Evolutionary conservation across 1,140 invertebrate genomes (phyloP).

Genomic region (Adelges cooleyi): DNA sequence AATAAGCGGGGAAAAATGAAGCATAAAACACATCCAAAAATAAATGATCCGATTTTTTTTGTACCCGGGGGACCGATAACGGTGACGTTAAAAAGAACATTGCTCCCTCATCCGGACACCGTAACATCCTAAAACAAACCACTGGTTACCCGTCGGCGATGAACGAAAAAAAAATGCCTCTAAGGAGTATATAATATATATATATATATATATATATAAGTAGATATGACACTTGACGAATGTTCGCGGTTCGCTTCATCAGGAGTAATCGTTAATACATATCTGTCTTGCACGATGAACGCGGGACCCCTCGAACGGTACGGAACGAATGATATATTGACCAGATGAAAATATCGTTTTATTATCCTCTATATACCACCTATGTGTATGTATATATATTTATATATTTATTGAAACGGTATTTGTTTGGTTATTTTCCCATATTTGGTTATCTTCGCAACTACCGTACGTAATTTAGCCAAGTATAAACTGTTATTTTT

Average conservation of each 20-base stretch:
- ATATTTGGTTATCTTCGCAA: too few relatives aligned
- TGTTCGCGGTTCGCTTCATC: constrained; percentile 25
- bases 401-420: too few relatives aligned
- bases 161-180: not conserved
- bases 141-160: too few relatives aligned
- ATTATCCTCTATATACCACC: constrained; percentile 9
- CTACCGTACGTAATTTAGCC: too few relatives aligned
- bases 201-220: not conserved
- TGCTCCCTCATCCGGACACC: not conserved
- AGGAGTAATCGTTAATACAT: constrained; percentile 19
- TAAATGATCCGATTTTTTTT: constrained; percentile 1
- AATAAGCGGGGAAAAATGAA: too few relatives aligned
- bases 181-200: not conserved
- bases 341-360: constrained; percentile 23
- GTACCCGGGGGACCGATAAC: constrained; percentile 18
- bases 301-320: not conserved
- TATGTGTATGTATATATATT: too few relatives aligned
- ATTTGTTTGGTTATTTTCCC: too few relatives aligned
- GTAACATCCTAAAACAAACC: too few relatives aligned
- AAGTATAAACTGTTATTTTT: too few relatives aligned
- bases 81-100: not conserved
- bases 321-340: not conserved
- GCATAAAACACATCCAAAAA: not conserved
- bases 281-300: not conserved
- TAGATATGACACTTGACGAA: constrained; percentile 22